Percentiles rank a stretch among this genome's conserved stretches.
Conservation (phyloP, 2,797 vertebrate species). For the Rachycentron canadum region DNA sequence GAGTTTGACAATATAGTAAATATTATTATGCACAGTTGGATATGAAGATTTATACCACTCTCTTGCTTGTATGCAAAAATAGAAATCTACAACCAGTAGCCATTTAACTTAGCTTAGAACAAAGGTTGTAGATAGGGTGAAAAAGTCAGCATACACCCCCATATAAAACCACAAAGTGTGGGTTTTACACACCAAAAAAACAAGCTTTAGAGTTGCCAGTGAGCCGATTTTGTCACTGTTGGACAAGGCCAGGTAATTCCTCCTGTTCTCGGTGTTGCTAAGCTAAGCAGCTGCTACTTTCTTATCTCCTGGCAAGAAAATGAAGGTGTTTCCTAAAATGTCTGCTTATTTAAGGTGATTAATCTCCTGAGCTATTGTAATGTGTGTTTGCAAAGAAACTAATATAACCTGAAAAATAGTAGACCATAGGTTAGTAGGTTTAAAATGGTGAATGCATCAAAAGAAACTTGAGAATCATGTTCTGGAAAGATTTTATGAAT, state of each 20-base stretch:
- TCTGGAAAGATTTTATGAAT: constrained; percentile 45
- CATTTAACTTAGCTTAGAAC: not conserved
- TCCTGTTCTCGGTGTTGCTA: not conserved
- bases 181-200: not conserved
- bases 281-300: not conserved
- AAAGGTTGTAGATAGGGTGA: not conserved
- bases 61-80: too few species aligned
- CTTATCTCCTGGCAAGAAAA: not conserved
- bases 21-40: not conserved
- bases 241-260: not conserved
- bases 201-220: not conserved
- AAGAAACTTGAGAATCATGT: constrained; percentile 15
- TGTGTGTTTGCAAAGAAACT: constrained; percentile 4
- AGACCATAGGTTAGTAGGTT: constrained; percentile 4
- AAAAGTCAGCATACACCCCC: not conserved
- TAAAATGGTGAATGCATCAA: not conserved
- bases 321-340: not conserved
- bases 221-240: not conserved
- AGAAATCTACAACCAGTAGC: not conserved
- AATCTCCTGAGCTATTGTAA: not conserved
- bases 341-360: not conserved
- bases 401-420: not conserved
- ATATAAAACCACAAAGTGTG: not conserved
- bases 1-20: not conserved
- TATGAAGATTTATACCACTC: too few species aligned